phyloP scores from a whole-genome alignment of 2,797 vertebrate genomes.

The Anisognathus igniventris region DNA sequence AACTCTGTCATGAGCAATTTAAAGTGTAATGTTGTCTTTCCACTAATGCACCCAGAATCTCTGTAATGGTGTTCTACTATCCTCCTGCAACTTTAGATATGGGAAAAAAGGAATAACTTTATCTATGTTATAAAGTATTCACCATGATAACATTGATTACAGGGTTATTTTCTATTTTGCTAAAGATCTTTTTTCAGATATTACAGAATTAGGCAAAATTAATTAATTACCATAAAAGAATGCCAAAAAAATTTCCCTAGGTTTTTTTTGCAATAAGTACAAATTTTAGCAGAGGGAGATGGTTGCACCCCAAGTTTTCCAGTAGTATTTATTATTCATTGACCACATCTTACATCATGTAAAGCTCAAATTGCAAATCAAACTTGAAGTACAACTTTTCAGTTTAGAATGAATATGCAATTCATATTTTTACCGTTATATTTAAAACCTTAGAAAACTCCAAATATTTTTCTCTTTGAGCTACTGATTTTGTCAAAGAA shows the following conservation, averaged over 20 bases:
- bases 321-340: not conserved
- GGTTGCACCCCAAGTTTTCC: not conserved
- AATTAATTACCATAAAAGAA: not conserved
- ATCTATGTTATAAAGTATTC: not conserved
- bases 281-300: not conserved
- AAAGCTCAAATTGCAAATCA: not conserved
- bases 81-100: not conserved
- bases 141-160: not conserved
- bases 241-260: not conserved
- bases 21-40: not conserved
- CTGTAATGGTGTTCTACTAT: not conserved
- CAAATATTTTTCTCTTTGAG: not conserved
- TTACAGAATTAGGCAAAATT: not conserved
- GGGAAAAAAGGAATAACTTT: not conserved
- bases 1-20: not conserved
- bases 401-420: not conserved
- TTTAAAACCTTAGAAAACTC: not conserved
- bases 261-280: not conserved
- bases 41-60: not conserved
- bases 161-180: not conserved
- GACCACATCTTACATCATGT: not conserved
- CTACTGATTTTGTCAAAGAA: not conserved
- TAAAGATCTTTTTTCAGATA: not conserved
- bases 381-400: not conserved
- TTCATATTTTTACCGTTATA: not conserved